Evolutionary conservation across 2,797 vertebrate species (phyloP).

Genomic region (Anomalospiza imberbis): DNA sequence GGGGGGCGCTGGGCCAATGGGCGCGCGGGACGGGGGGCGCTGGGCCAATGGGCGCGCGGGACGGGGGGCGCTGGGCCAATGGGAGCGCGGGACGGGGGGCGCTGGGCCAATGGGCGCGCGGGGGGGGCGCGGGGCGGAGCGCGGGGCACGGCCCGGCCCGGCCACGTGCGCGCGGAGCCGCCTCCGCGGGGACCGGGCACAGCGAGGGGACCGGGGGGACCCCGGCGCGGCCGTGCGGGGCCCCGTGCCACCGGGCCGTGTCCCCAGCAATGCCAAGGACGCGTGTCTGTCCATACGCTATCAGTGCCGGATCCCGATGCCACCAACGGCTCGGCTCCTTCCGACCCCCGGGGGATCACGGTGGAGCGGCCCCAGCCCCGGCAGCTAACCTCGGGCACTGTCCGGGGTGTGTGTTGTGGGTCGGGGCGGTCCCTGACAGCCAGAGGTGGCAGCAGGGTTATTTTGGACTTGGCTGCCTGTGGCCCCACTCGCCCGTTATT

Average conservation of each 20-base stretch:
- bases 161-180: conserved; percentile 24
- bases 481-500: accelerated
- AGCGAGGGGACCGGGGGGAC: background rate
- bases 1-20: background rate
- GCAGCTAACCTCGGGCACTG: too few species aligned
- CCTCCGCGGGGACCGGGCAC: background rate
- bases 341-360: accelerated
- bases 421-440: background rate
- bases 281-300: accelerated
- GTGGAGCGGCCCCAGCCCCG: background rate
- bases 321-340: accelerated
- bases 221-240: background rate
- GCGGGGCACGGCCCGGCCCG: background rate
- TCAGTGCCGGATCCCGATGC: accelerated
- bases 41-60: background rate
- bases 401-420: background rate
- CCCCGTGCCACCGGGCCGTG: too few species aligned
- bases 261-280: background rate
- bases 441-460: background rate
- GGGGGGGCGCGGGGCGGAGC: background rate
- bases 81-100: background rate
- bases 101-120: background rate
- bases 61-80: background rate
- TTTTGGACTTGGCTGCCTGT: too few species aligned
- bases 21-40: background rate